Percentiles rank a stretch among this genome's conserved stretches.
These are phyloP conservation scores for Tetramorium simillimum DNA, from an alignment of 1,140 invertebrate genomes.

Conservation along the genomic window DNA sequence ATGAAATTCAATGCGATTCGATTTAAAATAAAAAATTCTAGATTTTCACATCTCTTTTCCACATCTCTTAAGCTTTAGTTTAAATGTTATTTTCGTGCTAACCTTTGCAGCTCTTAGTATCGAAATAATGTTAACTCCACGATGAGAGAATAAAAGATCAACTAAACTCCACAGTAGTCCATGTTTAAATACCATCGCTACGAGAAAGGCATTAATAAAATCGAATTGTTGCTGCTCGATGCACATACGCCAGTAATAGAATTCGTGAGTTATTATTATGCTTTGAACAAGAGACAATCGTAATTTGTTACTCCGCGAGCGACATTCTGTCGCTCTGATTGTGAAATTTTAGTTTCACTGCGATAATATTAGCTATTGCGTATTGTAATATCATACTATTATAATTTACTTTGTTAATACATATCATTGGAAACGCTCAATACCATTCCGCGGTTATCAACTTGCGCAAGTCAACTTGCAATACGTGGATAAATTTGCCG, in stretches of 20 bases:
- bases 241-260: conserved; percentile 45
- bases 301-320: conserved; percentile 48
- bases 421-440: conserved; percentile 1
- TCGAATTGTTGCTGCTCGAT: conserved; percentile 1
- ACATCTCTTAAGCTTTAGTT: neutral
- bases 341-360: conserved; percentile 57
- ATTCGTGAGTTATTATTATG: conserved; percentile 62
- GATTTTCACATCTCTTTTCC: too few relatives aligned
- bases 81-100: neutral
- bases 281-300: conserved; percentile 53
- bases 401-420: conserved; percentile 39
- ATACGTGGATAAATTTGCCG: neutral
- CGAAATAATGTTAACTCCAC: neutral
- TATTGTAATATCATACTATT: conserved; percentile 25
- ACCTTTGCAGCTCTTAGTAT: neutral
- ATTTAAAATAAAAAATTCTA: too few relatives aligned
- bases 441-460: neutral
- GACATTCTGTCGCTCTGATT: conserved; percentile 17
- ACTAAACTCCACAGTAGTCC: neutral
- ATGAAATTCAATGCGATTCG: too few relatives aligned
- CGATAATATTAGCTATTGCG: conserved; percentile 58
- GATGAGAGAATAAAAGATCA: neutral
- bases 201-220: conserved; percentile 59
- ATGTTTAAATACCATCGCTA: conserved; percentile 33
- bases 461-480: too few relatives aligned